Base-by-base conservation (phyloP, 2,888 invertebrate genomes). In the Coecobrya sp. region DNA sequence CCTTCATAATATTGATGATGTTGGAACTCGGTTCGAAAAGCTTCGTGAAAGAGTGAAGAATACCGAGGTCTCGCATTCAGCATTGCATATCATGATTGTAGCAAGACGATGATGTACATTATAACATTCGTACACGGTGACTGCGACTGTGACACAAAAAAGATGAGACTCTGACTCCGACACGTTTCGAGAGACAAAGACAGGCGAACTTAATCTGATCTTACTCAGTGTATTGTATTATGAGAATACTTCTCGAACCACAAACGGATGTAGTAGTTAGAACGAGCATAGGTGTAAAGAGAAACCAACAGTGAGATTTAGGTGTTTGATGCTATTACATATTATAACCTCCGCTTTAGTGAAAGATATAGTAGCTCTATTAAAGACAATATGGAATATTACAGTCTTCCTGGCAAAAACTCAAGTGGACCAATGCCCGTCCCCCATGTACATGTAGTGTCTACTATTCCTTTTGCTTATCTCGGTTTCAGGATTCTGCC, bases 351-450 rank as follows among this genome's bases (percentile, higher is more conserved):
- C n/a, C n/a, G n/a, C n/a, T n/a, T n/a, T n/a, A n/a, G n/a, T n/a
- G n/a, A n/a, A n/a, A n/a, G n/a, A n/a, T n/a, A n/a, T n/a, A n/a
- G n/a, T n/a, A n/a, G n/a, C n/a, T n/a, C n/a, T n/a, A n/a, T 19
- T 5, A 25, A 25, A 25, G 65, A 59, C 8, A 2, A 25, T 65
- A 27, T 68, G 87, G 87, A 73, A 90, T 92, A 92, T 90, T 92
- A 87, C 76, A 93, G 88, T 89, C 92, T 93, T 91, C 65, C 90
- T 93, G 93, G 93, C 93, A 92, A 45, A 36, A 76, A 76, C 84
- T 92, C 93, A 93, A 93, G 87, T 93, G 93, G 92, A 93, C 92
- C 93, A 93, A 86, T 90, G 93, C 85, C 93, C 92, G 87, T 93
- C 22, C 52, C 22, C 52, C 8, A 62, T 25, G 10, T 30, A 55